Percentiles rank a stretch among this genome's conserved stretches.
Evolutionary conservation across 2,888 invertebrate species (phyloP).

Genomic region (Drosophila leonis): DNA sequence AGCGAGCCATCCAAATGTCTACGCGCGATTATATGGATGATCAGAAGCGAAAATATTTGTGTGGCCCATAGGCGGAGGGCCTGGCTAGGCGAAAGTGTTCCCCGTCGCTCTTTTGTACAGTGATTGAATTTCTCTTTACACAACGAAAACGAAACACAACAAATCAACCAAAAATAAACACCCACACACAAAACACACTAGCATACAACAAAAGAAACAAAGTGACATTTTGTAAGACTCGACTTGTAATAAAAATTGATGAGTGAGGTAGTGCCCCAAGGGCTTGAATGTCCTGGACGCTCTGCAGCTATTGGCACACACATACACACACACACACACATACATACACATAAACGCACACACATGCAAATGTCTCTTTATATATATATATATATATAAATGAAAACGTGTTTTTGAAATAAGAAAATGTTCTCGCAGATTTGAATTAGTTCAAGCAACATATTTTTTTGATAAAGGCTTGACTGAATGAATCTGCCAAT

Average conservation of each 20-base stretch:
- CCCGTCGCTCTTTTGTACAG: conserved; percentile 60
- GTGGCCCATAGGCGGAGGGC: conserved; percentile 71
- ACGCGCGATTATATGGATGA: conserved; percentile 85
- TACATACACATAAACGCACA: conserved; percentile 2
- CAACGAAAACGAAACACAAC: conserved; percentile 60
- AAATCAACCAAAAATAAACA: conserved; percentile 45
- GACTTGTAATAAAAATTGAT: conserved; percentile 61
- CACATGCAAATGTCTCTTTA: conserved; percentile 14
- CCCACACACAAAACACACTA: conserved; percentile 6
- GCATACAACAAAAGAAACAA: conserved; percentile 4
- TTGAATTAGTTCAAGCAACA: conserved; percentile 20
- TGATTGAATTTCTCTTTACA: conserved; percentile 66
- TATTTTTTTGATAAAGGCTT: conserved; percentile 27
- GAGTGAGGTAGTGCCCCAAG: conserved; percentile 45
- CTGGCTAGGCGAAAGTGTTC: not conserved
- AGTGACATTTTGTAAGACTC: conserved; percentile 37
- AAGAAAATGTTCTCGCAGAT: conserved; percentile 40
- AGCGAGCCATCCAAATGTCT: conserved; percentile 85
- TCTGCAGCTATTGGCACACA: conserved; percentile 16
- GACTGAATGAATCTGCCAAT: conserved; percentile 30
- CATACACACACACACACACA: not conserved
- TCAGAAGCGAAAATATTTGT: conserved; percentile 83
- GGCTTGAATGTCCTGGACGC: conserved; percentile 12
- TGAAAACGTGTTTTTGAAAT: conserved; percentile 29
- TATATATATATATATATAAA: conserved; percentile 24